These are phyloP conservation scores for Orientallactaga sibirica DNA, from an alignment of 2,797 vertebrate species.

Conservation along the genomic window DNA sequence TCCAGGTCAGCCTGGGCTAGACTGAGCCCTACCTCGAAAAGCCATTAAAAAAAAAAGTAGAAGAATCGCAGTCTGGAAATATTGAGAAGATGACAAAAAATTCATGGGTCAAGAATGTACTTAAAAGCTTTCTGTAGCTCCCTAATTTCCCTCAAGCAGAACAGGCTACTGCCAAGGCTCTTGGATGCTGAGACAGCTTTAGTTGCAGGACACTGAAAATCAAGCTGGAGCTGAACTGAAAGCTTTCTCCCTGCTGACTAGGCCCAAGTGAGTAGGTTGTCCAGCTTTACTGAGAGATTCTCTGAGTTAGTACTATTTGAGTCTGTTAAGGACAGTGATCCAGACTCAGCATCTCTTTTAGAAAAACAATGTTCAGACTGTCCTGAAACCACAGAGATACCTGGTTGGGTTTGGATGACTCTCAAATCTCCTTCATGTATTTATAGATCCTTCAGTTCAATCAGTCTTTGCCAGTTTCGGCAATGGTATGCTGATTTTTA, in stretches of 20 bases:
- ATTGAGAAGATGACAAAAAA: neutral
- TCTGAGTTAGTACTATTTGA: neutral
- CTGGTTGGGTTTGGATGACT: constrained; percentile 45
- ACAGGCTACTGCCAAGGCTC: no score
- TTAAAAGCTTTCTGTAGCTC: no score
- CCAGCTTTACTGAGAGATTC: neutral
- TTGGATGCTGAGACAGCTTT: no score
- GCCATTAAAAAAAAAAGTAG: no score
- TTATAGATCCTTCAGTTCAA: neutral
- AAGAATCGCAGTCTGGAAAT: neutral
- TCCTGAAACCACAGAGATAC: constrained; percentile 8
- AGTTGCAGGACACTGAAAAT: no score
- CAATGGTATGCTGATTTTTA: constrained; percentile 22
- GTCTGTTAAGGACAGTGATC: neutral
- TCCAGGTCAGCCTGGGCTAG: no score
- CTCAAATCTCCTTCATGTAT: constrained; percentile 24
- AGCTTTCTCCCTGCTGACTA: no score
- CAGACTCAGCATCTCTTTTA: neutral
- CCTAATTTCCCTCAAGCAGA: no score
- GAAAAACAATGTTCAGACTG: constrained; percentile 8
- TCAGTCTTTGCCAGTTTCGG: constrained; percentile 2
- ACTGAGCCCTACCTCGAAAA: no score
- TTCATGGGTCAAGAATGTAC: neutral
- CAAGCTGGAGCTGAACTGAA: no score
- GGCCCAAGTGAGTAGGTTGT: neutral